phyloP scores from a whole-genome alignment of 2,888 invertebrate genomes.

The Acanthosepion pharaonis region DNA sequence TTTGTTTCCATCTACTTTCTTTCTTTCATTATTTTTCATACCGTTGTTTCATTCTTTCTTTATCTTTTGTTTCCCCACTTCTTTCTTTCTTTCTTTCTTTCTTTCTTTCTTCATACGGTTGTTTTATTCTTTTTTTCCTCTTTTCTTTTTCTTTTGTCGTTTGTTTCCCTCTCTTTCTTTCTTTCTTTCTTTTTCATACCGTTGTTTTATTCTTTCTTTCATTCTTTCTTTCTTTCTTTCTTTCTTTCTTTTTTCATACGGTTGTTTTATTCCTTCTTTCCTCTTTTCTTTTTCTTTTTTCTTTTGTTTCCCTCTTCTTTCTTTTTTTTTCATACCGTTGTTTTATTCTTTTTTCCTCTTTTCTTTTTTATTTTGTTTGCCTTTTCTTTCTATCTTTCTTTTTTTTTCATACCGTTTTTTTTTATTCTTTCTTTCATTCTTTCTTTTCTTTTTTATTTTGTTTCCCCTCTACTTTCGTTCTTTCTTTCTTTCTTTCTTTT shows the following conservation, averaged over 20 bases:
- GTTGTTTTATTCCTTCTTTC: too few species aligned
- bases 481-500: background rate
- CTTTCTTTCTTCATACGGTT: background rate
- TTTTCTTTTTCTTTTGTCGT: background rate
- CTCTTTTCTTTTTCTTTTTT: too few species aligned
- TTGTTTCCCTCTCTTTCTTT: background rate
- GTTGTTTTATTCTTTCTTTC: too few species aligned
- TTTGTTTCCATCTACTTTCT: too few species aligned
- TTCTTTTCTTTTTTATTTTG: background rate
- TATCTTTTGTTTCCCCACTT: background rate
- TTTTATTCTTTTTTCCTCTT: too few species aligned
- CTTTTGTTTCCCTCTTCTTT: background rate
- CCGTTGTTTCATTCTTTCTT: too few species aligned
- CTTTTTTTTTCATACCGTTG: background rate
- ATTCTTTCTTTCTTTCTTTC: too few species aligned
- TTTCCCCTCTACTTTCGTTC: too few species aligned
- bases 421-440: background rate
- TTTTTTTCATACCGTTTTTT: background rate
- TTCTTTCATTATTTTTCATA: too few species aligned
- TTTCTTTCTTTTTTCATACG: too few species aligned
- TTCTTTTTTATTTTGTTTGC: background rate
- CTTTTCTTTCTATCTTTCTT: background rate
- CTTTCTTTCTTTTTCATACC: background rate
- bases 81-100: background rate
- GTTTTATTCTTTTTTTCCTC: too few species aligned